Conservation (phyloP, 1,140 invertebrate genomes). For the Trichogramma pretiosum region DNA sequence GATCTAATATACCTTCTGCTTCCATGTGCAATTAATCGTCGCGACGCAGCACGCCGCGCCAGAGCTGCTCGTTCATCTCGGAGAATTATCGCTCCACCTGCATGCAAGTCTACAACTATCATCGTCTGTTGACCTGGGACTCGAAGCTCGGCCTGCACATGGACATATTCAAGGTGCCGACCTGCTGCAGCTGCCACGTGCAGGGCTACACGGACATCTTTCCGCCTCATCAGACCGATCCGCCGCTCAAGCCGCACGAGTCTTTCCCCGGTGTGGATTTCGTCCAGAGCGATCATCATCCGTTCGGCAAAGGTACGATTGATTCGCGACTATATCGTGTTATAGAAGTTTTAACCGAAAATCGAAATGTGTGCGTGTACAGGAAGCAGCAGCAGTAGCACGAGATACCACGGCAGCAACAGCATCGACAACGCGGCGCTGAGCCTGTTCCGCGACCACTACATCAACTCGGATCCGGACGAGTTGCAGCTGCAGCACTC, state of each 20-base stretch:
- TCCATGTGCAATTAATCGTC: neutral
- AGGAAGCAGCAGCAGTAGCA: neutral
- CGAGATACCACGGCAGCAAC: no score
- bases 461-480: constrained; percentile 9
- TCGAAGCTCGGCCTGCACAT: constrained; percentile 71
- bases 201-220: constrained; percentile 63
- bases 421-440: constrained; percentile 3
- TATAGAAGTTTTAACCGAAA: neutral
- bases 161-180: constrained; percentile 81
- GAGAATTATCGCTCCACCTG: constrained; percentile 75
- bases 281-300: constrained; percentile 26
- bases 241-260: constrained; percentile 29
- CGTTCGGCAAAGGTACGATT: constrained; percentile 4
- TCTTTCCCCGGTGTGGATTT: constrained; percentile 40
- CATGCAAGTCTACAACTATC: constrained; percentile 77
- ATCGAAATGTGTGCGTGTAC: neutral
- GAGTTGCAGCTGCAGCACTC: constrained; percentile 17
- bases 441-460: constrained; percentile 11
- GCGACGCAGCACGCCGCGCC: constrained; percentile 64
- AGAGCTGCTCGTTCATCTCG: constrained; percentile 68
- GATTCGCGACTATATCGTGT: neutral
- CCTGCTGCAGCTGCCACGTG: constrained; percentile 76
- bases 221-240: constrained; percentile 47
- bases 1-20: no score
- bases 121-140: constrained; percentile 77